Conservation (phyloP, 1,140 invertebrate species). For the Cheumatopsyche charites region DNA sequence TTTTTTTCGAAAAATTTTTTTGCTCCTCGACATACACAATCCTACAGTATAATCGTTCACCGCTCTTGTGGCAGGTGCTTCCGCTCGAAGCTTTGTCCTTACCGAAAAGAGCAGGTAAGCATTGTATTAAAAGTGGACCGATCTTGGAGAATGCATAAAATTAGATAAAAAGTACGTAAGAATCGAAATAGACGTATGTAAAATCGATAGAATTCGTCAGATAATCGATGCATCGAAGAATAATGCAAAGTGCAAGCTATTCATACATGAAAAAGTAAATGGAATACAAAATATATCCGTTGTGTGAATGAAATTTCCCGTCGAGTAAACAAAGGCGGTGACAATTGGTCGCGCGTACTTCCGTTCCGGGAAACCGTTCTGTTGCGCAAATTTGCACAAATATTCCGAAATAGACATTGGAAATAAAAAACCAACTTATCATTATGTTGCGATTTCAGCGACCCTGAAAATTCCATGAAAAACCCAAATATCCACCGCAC, state of each 20-base stretch:
- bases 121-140: background rate
- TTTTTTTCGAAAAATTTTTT: conserved; percentile 5
- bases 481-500: background rate
- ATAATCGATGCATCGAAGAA: too few species aligned
- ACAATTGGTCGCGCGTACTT: conserved; percentile 33
- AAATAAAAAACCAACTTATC: background rate
- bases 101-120: conserved; percentile 18
- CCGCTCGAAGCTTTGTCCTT: conserved; percentile 34
- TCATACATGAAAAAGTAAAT: conserved; percentile 15
- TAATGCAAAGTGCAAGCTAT: too few species aligned
- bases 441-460: background rate
- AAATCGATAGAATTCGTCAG: background rate
- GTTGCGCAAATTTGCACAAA: conserved; percentile 11
- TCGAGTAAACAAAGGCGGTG: conserved; percentile 37
- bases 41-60: conserved; percentile 38
- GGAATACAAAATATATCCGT: conserved; percentile 30
- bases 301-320: conserved; percentile 35
- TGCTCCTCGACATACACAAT: background rate
- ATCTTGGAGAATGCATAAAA: background rate
- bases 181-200: too few species aligned
- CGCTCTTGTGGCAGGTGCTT: conserved; percentile 43
- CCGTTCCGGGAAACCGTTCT: conserved; percentile 25
- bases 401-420: background rate
- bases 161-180: too few species aligned
- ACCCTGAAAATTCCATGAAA: conserved; percentile 1